Conservation (phyloP, 2,888 invertebrate genomes). For the Nematopogon swammerdamellus region DNA sequence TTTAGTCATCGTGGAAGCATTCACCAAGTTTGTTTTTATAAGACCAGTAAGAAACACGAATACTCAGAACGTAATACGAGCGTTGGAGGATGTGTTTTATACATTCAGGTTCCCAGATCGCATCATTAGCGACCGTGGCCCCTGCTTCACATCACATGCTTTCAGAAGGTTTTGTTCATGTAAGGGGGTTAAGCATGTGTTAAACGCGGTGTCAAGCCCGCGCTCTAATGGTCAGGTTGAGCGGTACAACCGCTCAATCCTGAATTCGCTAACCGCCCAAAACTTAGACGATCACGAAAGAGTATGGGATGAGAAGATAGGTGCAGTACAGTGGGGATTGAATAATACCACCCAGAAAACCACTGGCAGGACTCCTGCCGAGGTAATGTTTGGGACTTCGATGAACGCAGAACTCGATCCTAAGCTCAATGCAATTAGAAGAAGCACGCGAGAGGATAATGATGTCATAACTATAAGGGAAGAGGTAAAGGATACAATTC, state of each 20-base stretch:
- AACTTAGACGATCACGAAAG: conserved; percentile 16
- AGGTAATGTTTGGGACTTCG: conserved; percentile 15
- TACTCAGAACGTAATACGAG: conserved; percentile 2
- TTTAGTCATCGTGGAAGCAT: conserved; percentile 13
- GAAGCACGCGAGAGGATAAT: not conserved
- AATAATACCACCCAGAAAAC: conserved; percentile 17
- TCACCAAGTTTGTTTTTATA: conserved; percentile 5
- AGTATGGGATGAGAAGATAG: conserved; percentile 21
- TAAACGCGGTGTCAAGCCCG: conserved; percentile 12
- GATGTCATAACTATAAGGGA: conserved; percentile 1
- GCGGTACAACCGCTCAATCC: conserved; percentile 18
- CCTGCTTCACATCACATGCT: conserved; percentile 5
- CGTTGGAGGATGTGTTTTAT: not conserved
- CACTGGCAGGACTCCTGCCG: conserved; percentile 13
- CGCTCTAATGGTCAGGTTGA: conserved; percentile 18
- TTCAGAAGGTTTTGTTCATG: conserved; percentile 5
- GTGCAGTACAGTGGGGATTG: conserved; percentile 14
- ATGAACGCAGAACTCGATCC: conserved; percentile 5
- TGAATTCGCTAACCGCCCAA: conserved; percentile 16
- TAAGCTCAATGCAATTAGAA: not conserved
- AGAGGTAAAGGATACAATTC: too few species aligned
- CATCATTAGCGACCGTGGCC: conserved; percentile 6
- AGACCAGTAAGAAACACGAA: conserved; percentile 7
- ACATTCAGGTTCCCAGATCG: conserved; percentile 3
- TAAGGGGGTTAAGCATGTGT: conserved; percentile 3